Base-by-base conservation (phyloP, 1,140 invertebrate species). In the Drosophila aff. region DNA sequence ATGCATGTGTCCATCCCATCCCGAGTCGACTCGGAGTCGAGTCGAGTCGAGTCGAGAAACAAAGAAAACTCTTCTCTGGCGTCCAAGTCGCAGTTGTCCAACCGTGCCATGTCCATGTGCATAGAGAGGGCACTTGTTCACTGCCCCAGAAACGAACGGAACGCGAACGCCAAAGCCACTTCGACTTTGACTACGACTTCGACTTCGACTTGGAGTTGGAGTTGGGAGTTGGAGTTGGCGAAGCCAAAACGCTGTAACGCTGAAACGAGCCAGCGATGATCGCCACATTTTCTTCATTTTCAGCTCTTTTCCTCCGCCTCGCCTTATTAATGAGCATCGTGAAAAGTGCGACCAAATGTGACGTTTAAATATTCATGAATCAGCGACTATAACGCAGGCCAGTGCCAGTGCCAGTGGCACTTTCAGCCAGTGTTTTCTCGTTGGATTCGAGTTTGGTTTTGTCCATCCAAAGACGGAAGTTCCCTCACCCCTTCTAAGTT, bases 351-450 rank as follows among this genome's bases (percentile, higher is more conserved):
- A 91, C 91, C 91, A 91, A 92, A 92, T 92, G 91, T 92, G 86
- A 92, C 91, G 91, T 87, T 92, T 92, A 92, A 92, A 92, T 92
- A 92, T 92, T 92, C 90, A 92, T 92, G 90, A 91, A 84, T 78
- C 75, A 87, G 72, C 76, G 79, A 82, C 79, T 80, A 86, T 82
- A 87, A 82, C 83, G 83, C 83, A 38, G 68, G 76, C 52, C 76
- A 55, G 41, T 49, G 43, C n/a, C 63, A 82, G 59, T 81, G 76
- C 49, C 81, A 63, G 52, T 72, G 44, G 26, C 64, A 82, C 67
- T 81, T 72, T 69, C 50, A 55, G 36, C 44, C 36, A 36, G 40
- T 28, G 44, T 33, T 49, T 60, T 41, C 23, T 26, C 46, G 23
- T 6, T 8, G 15, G 33, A 6, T 16, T 23, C 33, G 60, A 47